Evolutionary conservation across 2,113 vertebrate genomes (phyloP), one percentile per base, ranked within the genome.

Genomic region (Archilochus colubris): DNA sequence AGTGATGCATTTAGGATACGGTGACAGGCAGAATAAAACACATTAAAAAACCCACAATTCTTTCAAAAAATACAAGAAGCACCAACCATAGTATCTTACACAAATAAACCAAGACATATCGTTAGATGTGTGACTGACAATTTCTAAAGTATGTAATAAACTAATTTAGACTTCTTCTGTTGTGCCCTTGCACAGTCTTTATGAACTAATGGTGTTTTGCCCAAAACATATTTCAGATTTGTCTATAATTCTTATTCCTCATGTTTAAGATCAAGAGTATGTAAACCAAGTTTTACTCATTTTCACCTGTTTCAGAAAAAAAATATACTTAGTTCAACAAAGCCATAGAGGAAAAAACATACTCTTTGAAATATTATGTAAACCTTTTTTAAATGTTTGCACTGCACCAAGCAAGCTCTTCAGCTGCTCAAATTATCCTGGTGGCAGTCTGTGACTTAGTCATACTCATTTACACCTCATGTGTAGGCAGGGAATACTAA

Each of bases 31-130:
- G 55, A 7, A 53, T 8, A 59, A 77, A 86, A 50, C 4, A 18
- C 9, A 17, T 23, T 30, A 30, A 46, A 1, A 19, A 57, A 57
- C 20, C 0, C 2, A 2, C 1, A 0, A 4, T 43, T 53, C 14
- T 53, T 58, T 25, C 48, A 78, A 78, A n/a, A 23, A 12, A 0
- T 10, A 44, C 10, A 53, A 48, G 64, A 85, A 59, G 28, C 21
- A 72, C 21, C 11, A 80, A 14, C 33, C 75, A 21, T 15, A 3
- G 5, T 36, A 76, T 27, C n/a, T 66, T 46, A 77, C 10, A 73
- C 18, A 64, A 91, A 55, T 48, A 76, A 72, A 82, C 7, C 20
- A 82, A 75, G 21, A 46, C 16, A 5, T 33, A 76, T 48, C 24
- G 51, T 86, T 72, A 33, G 23, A 43, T 3, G 4, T 28, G 28